Evolutionary conservation across 2,113 vertebrate genomes (phyloP).

Genomic region (Aspiorhynchus laticeps): DNA sequence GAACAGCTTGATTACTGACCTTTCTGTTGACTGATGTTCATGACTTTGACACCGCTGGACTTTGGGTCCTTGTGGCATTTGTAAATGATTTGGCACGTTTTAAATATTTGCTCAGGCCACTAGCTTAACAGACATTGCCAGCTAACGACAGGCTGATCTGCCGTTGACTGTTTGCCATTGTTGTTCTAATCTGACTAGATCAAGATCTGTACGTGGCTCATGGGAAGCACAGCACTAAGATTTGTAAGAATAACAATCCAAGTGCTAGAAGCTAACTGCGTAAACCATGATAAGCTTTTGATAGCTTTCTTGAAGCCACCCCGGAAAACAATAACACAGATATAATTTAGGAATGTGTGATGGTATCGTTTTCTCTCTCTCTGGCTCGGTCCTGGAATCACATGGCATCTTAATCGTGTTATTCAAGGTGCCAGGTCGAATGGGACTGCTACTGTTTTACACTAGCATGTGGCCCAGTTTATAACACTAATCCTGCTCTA

Average conservation of each 20-base stretch:
- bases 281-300: not conserved
- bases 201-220: not conserved
- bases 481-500: not conserved
- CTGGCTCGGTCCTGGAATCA: not conserved
- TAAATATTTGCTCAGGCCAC: not conserved
- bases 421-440: not conserved
- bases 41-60: not conserved
- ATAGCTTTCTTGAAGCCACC: not conserved
- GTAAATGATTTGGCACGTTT: not conserved
- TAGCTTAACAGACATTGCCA: not conserved
- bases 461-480: not conserved
- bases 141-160: not conserved
- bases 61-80: not conserved
- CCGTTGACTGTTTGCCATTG: not conserved
- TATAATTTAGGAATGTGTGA: not conserved
- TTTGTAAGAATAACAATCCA: not conserved
- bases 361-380: not conserved
- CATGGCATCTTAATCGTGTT: slow-evolving; percentile 14
- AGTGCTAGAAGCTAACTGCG: not conserved
- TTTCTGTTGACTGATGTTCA: slow-evolving; percentile 25
- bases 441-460: not conserved
- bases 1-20: not conserved
- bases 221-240: not conserved
- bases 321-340: slow-evolving; percentile 1
- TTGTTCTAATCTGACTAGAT: not conserved